These are phyloP conservation scores for Spinibarbus caldwelli DNA, from an alignment of 2,797 vertebrate species.

Conservation along the genomic window DNA sequence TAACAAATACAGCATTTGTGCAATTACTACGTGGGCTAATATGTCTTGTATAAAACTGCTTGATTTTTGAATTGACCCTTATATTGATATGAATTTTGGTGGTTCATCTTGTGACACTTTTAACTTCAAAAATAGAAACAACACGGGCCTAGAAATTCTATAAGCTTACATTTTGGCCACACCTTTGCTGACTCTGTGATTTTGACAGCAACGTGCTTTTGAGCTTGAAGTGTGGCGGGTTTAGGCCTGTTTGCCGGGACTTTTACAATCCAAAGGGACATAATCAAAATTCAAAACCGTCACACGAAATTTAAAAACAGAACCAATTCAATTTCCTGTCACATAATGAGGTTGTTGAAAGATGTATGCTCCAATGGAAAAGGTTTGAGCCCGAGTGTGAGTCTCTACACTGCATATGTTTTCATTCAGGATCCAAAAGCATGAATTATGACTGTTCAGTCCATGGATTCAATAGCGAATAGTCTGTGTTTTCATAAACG, in stretches of 20 bases:
- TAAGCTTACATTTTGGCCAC: conserved; percentile 3
- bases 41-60: background rate
- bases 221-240: conserved; percentile 7
- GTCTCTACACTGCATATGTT: background rate
- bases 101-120: background rate
- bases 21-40: background rate
- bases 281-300: background rate
- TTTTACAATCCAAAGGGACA: background rate
- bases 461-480: background rate
- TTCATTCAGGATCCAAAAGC: background rate
- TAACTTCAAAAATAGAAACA: background rate
- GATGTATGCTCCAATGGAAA: background rate
- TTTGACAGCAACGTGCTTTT: conserved; percentile 16
- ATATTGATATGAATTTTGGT: background rate
- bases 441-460: background rate
- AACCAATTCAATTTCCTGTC: background rate
- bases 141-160: background rate
- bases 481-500: background rate
- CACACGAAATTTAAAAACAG: background rate
- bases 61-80: background rate
- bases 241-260: conserved; percentile 1
- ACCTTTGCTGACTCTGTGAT: background rate
- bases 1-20: background rate
- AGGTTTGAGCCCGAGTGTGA: background rate
- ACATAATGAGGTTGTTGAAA: background rate